These are phyloP conservation scores for Alosa alosa DNA, from an alignment of 2,113 vertebrate species.

Conservation along the genomic window DNA sequence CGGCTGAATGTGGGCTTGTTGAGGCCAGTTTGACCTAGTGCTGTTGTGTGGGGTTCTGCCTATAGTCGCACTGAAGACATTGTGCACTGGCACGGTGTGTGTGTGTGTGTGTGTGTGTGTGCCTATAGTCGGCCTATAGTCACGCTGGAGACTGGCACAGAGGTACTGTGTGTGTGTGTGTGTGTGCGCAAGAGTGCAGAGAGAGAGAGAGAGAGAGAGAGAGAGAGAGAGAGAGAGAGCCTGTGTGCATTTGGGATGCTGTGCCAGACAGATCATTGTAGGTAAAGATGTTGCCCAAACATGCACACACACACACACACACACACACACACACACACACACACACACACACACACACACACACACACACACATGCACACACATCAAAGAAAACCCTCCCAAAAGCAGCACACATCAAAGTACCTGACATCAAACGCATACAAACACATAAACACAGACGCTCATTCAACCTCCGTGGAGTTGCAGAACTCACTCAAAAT, in stretches of 20 bases:
- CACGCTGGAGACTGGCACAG: no score
- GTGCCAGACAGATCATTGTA: no score
- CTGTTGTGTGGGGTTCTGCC: neutral
- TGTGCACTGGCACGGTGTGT: neutral
- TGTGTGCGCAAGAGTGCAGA: no score
- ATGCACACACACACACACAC: slow-evolving; percentile 13
- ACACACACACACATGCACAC: neutral
- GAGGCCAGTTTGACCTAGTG: neutral
- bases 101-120: neutral
- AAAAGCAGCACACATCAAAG: neutral
- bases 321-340: slow-evolving; percentile 8
- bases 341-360: slow-evolving; percentile 2
- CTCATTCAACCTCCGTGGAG: neutral
- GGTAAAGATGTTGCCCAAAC: no score
- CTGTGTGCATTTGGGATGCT: neutral
- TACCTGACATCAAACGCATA: neutral
- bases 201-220: neutral
- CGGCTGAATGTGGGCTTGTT: neutral
- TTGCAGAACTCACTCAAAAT: neutral
- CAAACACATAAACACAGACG: slow-evolving; percentile 4
- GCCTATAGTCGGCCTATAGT: neutral
- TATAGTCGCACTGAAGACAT: no score
- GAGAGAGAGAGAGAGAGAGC: neutral
- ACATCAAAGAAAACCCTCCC: neutral
- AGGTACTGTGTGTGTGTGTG: no score